These are phyloP conservation scores for Pollenia labialis DNA, from an alignment of 2,888 invertebrate species.

Conservation along the genomic window DNA sequence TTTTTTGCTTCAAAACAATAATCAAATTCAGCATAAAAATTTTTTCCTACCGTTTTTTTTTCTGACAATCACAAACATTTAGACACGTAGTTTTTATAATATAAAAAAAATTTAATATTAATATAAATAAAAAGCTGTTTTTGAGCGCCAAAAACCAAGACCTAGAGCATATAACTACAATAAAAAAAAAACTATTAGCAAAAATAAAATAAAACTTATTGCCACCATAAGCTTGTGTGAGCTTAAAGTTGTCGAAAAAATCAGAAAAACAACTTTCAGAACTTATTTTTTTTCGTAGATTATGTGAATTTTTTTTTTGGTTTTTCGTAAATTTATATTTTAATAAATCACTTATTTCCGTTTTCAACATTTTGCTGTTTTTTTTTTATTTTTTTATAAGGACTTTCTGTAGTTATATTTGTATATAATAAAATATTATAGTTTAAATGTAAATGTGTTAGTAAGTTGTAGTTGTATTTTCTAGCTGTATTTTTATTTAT, in stretches of 20 bases:
- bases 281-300: conserved; percentile 15
- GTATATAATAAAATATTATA: neutral
- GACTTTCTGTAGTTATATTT: conserved; percentile 14
- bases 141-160: conserved; percentile 43
- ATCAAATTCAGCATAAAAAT: conserved; percentile 46
- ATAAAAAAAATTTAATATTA: conserved; percentile 22
- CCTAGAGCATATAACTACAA: neutral
- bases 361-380: conserved; percentile 33
- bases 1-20: conserved; percentile 9
- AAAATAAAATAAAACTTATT: conserved; percentile 26
- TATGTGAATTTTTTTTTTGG: conserved; percentile 1
- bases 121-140: conserved; percentile 48
- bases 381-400: conserved; percentile 16
- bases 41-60: conserved; percentile 17
- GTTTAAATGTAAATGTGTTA: neutral
- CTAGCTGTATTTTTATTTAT: conserved; percentile 26
- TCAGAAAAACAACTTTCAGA: conserved; percentile 49
- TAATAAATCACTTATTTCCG: conserved; percentile 72
- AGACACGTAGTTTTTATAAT: neutral
- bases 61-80: conserved; percentile 3
- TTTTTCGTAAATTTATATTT: conserved; percentile 28
- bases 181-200: conserved; percentile 5
- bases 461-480: neutral
- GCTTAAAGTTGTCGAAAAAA: conserved; percentile 24
- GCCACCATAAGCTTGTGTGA: conserved; percentile 12